Base-by-base conservation (phyloP, 2,888 invertebrate species). In the Alcis repandata region DNA sequence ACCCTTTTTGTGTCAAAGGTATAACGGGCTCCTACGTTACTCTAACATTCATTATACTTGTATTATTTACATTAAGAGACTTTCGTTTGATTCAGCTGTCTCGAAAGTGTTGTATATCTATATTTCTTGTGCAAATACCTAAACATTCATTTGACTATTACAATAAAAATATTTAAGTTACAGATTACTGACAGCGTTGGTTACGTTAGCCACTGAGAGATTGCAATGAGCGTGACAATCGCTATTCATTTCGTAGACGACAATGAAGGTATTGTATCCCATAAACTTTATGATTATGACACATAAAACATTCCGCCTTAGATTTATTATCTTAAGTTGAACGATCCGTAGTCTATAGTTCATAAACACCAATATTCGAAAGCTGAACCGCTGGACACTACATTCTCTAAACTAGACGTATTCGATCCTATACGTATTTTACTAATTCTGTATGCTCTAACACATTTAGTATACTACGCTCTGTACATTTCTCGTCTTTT, bases 381-480 rank as follows among this genome's bases (percentile, higher is more conserved):
- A 93, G 92, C 92, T 93, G 92, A 88, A 92, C 91, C 82, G 88
- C 84, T 85, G 83, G 78, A 77, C 80, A 79, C 90, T 90, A 91
- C 83, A 70, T 74, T 83, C 80, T 79, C 87, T 91, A 89, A 82
- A 69, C 88, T 91, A 90, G 82, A 84, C 85, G 87, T 88, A 82
- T 53, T 84, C 88, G 76, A 84, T 76, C 80, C 85, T 89, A 86
- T 60, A 82, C 77, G 72, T 85, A 86, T 86, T 75, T 74, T 84
- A 84, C 84, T 88, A 88, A 87, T 60, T 81, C 79, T 83, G 85
- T 87, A 86, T 81, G 80, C 68, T 79, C 88, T 89, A 88, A 86
- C 77, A 83, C 85, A 83, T 81, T 84, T 77, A 84, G 80, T 86
- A 86, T 77, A 80, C 85, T 88, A 89, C 80, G 71, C 73, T 80